phyloP scores from a whole-genome alignment of 1,140 invertebrate genomes.

The Wasmannia auropunctata region DNA sequence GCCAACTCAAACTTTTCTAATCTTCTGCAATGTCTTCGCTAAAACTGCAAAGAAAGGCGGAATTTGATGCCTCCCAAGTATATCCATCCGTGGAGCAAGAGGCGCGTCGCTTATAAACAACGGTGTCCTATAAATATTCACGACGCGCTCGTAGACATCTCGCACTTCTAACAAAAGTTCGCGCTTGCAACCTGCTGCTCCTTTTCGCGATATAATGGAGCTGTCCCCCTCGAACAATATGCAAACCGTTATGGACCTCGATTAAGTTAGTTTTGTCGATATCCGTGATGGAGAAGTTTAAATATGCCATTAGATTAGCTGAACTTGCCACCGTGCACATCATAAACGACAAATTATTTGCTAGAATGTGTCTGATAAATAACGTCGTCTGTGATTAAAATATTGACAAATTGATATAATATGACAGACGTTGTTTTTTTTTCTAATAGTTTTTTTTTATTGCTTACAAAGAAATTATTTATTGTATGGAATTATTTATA shows the following conservation, averaged over 20 bases:
- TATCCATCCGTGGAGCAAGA: background rate
- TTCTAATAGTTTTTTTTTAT: background rate
- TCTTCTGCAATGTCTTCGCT: slow-evolving; percentile 21
- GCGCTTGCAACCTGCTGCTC: slow-evolving; percentile 52
- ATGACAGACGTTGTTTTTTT: background rate
- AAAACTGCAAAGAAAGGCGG: background rate
- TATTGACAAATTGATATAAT: background rate
- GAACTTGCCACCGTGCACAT: background rate
- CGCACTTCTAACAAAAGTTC: slow-evolving; percentile 32
- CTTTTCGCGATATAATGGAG: slow-evolving; percentile 18
- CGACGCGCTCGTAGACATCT: slow-evolving; percentile 18
- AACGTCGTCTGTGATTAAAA: background rate
- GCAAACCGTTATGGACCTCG: slow-evolving; percentile 54
- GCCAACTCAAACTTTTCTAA: slow-evolving; percentile 44
- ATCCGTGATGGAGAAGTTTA: slow-evolving; percentile 6
- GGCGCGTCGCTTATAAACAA: slow-evolving; percentile 28
- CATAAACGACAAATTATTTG: background rate
- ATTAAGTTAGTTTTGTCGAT: slow-evolving; percentile 4
- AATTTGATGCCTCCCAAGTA: slow-evolving; percentile 25
- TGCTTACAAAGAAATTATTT: slow-evolving; percentile 14
- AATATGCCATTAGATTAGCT: slow-evolving; percentile 1
- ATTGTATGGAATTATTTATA: no score
- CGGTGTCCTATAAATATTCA: slow-evolving; percentile 67
- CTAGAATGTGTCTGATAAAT: background rate
- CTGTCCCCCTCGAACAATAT: slow-evolving; percentile 10